Percentiles rank a stretch among this genome's conserved stretches.
These are phyloP conservation scores for Lasioglossum albipes DNA, from an alignment of 1,140 invertebrate species.

Conservation along the genomic window DNA sequence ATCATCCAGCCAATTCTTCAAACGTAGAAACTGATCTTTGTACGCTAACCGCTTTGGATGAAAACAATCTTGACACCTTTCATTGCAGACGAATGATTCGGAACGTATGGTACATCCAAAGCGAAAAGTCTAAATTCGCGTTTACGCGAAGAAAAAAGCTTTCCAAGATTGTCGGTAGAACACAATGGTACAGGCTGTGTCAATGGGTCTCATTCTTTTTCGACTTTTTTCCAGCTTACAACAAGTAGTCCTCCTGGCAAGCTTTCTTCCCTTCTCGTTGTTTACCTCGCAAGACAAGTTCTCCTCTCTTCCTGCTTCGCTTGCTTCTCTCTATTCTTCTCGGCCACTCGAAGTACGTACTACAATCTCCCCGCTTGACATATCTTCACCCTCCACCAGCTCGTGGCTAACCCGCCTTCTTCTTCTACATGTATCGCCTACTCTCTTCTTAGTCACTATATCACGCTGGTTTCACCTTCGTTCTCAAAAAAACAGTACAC, in stretches of 20 bases:
- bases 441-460: not conserved
- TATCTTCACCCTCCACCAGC: not conserved
- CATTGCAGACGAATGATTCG: too few species aligned
- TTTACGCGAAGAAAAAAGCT: not conserved
- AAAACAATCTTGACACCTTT: too few species aligned
- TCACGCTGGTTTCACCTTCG: conserved; percentile 44
- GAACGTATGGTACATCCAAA: not conserved
- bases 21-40: too few species aligned
- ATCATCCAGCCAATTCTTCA: too few species aligned
- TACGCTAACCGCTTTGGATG: too few species aligned
- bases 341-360: conserved; percentile 58
- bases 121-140: not conserved
- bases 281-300: conserved; percentile 61
- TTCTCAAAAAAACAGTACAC: not conserved
- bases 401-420: conserved; percentile 18
- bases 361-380: conserved; percentile 39
- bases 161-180: conserved; percentile 19
- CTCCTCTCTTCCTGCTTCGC: conserved; percentile 59
- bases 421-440: conserved; percentile 7
- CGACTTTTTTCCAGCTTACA: conserved; percentile 72
- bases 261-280: conserved; percentile 68
- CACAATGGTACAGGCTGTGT: conserved; percentile 4
- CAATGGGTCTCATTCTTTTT: conserved; percentile 40
- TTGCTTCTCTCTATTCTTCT: conserved; percentile 66
- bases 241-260: conserved; percentile 68